Base-by-base conservation (phyloP, 2,888 invertebrate genomes). In the Linnaemya vulpina region DNA sequence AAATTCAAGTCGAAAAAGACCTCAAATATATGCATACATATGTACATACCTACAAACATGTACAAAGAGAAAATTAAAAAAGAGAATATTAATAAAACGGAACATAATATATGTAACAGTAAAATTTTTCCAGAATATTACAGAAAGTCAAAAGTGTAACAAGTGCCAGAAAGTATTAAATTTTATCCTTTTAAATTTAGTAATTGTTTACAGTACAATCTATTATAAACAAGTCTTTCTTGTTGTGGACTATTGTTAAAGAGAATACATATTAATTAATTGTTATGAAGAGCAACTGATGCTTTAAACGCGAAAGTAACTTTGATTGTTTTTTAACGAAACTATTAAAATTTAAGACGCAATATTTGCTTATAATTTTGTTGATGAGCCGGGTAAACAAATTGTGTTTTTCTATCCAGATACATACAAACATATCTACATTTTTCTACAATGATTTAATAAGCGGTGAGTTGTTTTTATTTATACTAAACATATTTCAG, bases 371-470 rank as follows among this genome's bases (percentile, higher is more conserved):
- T 15, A 51, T 7, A 25, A 38, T 10, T 49, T 60, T 30, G 11
- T 20, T 46, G 46, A 46, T 73, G 68, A 62, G 75, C 81, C 68
- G 75, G 68, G 60, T 62, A 73, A 67, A 73, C 38, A 65, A 65
- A 17, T 25, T 13, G n/a, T 17, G 13, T 38, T 55, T 73, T 55
- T 38, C 5, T 49, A 35, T 25, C 30, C 3, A 30, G 30, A 30
- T 30, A 30, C 30, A 5, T 3, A 30, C 2, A 22, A n/a, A 3
- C 0, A 46, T 46, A 25, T 9, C 22, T 35, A 58, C n/a, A 9
- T 1, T n/a, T 35, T 58, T 15, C 11, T 17, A 15, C 4, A 13
- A n/a, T 11, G 1, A 25, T 7, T n/a, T 35, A 46, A 22, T 15
- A 22, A 20, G 46, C 11, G 43, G 55, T 55, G 35, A 25, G 7